phyloP scores from a whole-genome alignment of 2,113 vertebrate genomes.

The Scatophagus argus region DNA sequence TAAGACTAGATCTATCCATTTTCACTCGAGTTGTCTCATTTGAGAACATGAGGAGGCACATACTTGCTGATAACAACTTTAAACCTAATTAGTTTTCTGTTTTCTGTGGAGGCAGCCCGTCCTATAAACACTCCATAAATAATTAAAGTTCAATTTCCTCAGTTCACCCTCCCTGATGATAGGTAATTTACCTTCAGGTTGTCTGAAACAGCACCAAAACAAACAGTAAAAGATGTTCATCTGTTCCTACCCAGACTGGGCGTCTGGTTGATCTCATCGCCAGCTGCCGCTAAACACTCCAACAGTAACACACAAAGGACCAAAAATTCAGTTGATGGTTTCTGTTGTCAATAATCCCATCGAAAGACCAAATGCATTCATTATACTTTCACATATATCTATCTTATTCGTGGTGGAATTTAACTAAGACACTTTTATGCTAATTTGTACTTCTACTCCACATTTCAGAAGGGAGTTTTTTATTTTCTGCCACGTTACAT shows the following conservation, averaged over 20 bases:
- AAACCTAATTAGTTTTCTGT: constrained; percentile 42
- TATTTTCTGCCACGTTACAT: too few species aligned
- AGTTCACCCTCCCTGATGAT: constrained; percentile 36
- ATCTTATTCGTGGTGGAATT: background rate
- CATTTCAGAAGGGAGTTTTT: too few species aligned
- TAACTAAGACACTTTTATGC: background rate
- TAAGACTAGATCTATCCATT: background rate
- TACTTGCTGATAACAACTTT: constrained; percentile 34
- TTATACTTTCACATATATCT: background rate
- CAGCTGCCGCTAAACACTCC: background rate
- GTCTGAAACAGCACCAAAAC: constrained; percentile 6
- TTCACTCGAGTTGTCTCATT: constrained; percentile 19
- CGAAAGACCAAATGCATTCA: too few species aligned
- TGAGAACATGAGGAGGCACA: background rate
- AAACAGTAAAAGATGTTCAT: constrained; percentile 2
- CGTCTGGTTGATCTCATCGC: background rate
- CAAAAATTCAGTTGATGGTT: background rate
- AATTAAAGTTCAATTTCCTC: constrained; percentile 69
- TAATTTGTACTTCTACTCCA: background rate
- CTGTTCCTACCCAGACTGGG: background rate
- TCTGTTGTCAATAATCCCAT: too few species aligned
- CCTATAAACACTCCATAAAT: constrained; percentile 62
- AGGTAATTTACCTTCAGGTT: constrained; percentile 46
- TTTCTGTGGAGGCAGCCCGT: constrained; percentile 3
- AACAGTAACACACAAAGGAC: background rate